phyloP scores from a whole-genome alignment of 2,113 vertebrate genomes.

The Vimba vimba region DNA sequence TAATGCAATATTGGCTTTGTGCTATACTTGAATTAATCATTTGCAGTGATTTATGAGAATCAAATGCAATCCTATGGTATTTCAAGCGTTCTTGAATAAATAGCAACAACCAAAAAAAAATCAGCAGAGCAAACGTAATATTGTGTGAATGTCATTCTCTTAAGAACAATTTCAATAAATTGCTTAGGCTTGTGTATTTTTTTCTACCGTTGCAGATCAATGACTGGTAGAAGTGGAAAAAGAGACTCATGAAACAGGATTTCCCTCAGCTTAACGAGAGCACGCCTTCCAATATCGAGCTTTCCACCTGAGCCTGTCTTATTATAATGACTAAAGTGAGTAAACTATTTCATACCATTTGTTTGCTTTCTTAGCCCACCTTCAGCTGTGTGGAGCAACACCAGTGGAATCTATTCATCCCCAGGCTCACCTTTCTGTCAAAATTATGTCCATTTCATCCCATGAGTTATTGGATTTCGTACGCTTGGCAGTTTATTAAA shows the following conservation, averaged over 20 bases:
- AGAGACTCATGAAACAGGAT: constrained; percentile 17
- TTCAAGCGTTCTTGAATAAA: constrained; percentile 7
- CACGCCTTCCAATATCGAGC: not conserved
- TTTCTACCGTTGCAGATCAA: constrained; percentile 4
- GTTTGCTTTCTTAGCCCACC: constrained; percentile 39
- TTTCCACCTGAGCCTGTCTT: constrained; percentile 17
- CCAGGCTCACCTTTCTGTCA: constrained; percentile 66
- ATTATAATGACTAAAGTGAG: constrained; percentile 38
- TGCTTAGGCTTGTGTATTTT: not conserved
- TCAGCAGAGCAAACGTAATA: not conserved
- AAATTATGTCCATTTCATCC: constrained; percentile 55
- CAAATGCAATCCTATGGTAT: not conserved
- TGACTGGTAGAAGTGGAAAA: not conserved
- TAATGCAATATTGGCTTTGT: constrained; percentile 8
- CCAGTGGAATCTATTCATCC: constrained; percentile 37
- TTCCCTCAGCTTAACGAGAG: not conserved
- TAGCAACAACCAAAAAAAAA: not conserved
- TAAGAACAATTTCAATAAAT: constrained; percentile 22
- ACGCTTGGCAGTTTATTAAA: constrained; percentile 72
- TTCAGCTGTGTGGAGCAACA: constrained; percentile 21
- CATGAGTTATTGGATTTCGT: constrained; percentile 67
- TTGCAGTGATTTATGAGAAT: constrained; percentile 15
- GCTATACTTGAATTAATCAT: not conserved
- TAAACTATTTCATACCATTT: constrained; percentile 42
- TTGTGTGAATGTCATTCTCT: constrained; percentile 15